Conservation (phyloP, 2,888 invertebrate genomes). For the Noctua janthe region DNA sequence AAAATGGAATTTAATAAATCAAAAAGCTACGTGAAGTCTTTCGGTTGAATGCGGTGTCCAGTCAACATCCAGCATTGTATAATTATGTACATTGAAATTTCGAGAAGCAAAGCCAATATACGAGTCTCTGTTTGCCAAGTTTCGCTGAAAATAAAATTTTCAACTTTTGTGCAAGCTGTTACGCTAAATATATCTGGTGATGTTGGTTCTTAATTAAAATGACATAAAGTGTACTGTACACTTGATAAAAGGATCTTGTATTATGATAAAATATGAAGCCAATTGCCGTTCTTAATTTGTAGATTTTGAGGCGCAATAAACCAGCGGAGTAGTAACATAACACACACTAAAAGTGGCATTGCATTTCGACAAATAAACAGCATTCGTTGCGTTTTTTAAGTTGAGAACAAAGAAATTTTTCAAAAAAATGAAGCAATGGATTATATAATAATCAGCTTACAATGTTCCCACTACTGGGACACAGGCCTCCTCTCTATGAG, state of each 20-base stretch:
- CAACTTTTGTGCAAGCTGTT: slow-evolving; percentile 4
- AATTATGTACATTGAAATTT: not conserved
- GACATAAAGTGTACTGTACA: not conserved
- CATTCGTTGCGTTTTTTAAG: no score
- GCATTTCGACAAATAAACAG: not conserved
- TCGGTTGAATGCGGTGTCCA: no score
- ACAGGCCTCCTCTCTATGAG: no score
- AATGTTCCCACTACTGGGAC: no score
- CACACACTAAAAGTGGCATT: not conserved
- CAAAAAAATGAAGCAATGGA: not conserved
- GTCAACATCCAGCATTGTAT: no score
- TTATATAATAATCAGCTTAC: no score
- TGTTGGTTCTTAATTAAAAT: not conserved
- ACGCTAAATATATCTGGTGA: no score
- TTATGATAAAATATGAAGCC: not conserved
- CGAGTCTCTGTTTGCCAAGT: not conserved
- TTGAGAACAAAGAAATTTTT: no score
- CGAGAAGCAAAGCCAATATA: not conserved
- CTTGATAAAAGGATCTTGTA: not conserved
- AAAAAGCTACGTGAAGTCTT: no score
- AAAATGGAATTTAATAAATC: no score
- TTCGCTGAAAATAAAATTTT: not conserved
- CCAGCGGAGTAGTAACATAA: not conserved
- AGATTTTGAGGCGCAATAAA: not conserved
- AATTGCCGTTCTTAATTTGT: not conserved